phyloP scores from a whole-genome alignment of 1,140 invertebrate genomes.

The Zaprionus africanus region DNA sequence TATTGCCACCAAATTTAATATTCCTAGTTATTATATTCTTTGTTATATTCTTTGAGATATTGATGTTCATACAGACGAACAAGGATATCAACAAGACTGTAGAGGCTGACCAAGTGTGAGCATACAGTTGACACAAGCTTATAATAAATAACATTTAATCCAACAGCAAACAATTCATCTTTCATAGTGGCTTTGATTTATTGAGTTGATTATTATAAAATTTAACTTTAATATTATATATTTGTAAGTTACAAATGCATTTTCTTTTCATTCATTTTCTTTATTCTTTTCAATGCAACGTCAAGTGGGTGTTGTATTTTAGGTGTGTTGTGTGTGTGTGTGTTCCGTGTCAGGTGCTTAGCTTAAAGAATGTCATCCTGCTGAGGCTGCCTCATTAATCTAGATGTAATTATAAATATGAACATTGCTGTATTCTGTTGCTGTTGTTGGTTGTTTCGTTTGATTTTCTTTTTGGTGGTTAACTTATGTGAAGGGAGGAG shows the following conservation, averaged over 20 bases:
- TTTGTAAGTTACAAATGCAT: conserved; percentile 32
- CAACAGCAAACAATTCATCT: neutral
- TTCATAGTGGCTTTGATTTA: conserved; percentile 20
- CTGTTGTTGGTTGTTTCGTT: conserved; percentile 1
- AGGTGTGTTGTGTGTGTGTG: conserved; percentile 1
- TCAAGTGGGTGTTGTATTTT: neutral
- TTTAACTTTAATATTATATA: conserved; percentile 18
- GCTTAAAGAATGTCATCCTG: neutral
- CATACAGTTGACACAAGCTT: no score
- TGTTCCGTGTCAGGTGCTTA: neutral
- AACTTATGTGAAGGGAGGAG: neutral
- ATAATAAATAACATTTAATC: no score
- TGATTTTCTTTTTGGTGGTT: neutral
- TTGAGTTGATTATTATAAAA: conserved; percentile 26
- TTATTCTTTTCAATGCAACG: neutral
- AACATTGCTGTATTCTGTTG: neutral
- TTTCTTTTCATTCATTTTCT: neutral
- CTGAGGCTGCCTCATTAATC: neutral
- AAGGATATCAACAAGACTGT: no score
- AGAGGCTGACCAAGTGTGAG: no score
- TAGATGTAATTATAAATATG: conserved; percentile 4
- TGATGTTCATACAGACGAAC: no score
- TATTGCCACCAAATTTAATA: no score
- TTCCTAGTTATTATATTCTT: no score
- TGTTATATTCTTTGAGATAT: no score